Evolutionary conservation across 1,140 invertebrate species (phyloP), one percentile per base, ranked within the genome.

Genomic region (Branchinecta lindahli): DNA sequence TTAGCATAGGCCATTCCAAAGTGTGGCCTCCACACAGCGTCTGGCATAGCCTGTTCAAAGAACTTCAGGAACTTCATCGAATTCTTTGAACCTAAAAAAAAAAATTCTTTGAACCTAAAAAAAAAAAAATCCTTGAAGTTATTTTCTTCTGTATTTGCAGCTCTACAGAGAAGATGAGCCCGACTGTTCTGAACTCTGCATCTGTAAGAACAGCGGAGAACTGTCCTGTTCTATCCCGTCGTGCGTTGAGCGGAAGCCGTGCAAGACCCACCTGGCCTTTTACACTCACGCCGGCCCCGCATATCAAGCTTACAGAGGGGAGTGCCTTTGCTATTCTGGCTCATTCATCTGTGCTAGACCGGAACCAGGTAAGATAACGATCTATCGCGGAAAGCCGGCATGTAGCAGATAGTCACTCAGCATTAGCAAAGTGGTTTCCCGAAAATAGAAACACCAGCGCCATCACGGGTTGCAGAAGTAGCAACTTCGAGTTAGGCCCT

Each of bases 291-390:
- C 88, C 20, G 88, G 89, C 5, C 90, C 91, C 8, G 87, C 89
- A 70, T 93, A 92, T 80, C 89, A 92, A 78, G 90, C 91, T 21
- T 90, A 88, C 77, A 82, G 91, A 10, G 91, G 91, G 12, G 85
- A 89, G 68, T 94, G 91, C 79, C 84, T 93, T 71, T 94, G 91
- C 79, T 93, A 93, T 79, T 91, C 89, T 46, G 90, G 90, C 45
- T 84, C 86, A 72, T 93, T 94, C 79, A 91, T 93, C 79, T 93
- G 90, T 80, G 92, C 91, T 86, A 85, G 90, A 75, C 91, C 91
- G 70, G 85, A 86, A 72, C 87, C 87, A 73, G 87, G 88, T 88
- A 81, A 61, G 52, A 12, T 20, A 61, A 33, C 33, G 33, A 33
- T 33, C 33, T 33, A 33, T 33, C 5, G 33, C 33, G 5, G 33